phyloP scores from a whole-genome alignment of 2,797 vertebrate genomes.

The Takifugu rubripes region DNA sequence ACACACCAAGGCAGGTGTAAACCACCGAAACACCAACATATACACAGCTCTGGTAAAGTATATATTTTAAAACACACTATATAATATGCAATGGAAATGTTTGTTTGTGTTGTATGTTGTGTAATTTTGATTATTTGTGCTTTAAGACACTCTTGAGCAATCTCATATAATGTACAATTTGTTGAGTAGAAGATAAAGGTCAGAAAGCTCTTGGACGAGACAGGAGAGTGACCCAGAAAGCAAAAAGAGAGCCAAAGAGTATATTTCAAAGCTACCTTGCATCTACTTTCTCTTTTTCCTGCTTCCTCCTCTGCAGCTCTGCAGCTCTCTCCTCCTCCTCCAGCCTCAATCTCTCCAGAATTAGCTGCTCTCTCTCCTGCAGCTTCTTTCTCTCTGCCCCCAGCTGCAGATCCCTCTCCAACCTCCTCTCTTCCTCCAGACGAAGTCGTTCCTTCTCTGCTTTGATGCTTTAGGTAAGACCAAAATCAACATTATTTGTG shows the following conservation, averaged over 20 bases:
- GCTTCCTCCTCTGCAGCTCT: slow-evolving; percentile 44
- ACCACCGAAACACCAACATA: too few relatives aligned
- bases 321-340: slow-evolving; percentile 60
- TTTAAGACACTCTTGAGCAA: too few relatives aligned
- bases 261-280: neutral
- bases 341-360: slow-evolving; percentile 72
- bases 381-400: slow-evolving; percentile 27
- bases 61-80: too few relatives aligned
- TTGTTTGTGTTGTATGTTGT: too few relatives aligned
- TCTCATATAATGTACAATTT: too few relatives aligned
- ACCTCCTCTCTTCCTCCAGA: slow-evolving; percentile 75
- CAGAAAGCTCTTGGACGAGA: too few relatives aligned
- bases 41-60: too few relatives aligned
- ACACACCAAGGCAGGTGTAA: too few relatives aligned
- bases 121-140: too few relatives aligned
- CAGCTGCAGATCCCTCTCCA: slow-evolving; percentile 52
- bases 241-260: neutral
- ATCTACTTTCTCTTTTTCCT: slow-evolving; percentile 70
- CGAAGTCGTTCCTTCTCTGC: slow-evolving; percentile 80
- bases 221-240: too few relatives aligned
- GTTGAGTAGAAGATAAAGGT: too few relatives aligned
- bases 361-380: slow-evolving; percentile 63
- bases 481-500: neutral
- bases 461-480: slow-evolving; percentile 80
- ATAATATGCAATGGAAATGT: too few relatives aligned